Evolutionary conservation across 2,797 vertebrate genomes (phyloP), one percentile per base, ranked within the genome.

Genomic region (Pampus argenteus): DNA sequence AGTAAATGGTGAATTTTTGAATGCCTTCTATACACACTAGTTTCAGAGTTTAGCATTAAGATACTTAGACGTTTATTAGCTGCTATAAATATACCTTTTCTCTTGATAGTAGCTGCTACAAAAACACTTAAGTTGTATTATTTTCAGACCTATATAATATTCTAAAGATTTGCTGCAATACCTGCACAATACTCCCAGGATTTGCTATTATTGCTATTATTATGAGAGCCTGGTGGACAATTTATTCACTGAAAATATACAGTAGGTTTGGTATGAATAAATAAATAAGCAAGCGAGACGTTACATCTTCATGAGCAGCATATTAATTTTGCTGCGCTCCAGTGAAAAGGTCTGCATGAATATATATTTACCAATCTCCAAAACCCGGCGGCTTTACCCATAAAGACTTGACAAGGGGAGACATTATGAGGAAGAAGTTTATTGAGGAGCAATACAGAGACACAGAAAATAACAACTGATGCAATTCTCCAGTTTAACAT

Each of bases 391-490:
- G 8, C 26, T 14, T 6, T 38, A 36, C 50, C 38, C 82, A 80
- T 18, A 54, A 86, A 60, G 31, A 86, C 51, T 44, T 48, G 48
- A 81, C 71, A 78, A 76, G 40, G 18, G 31, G 15, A 60, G 66
- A 86, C 80, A 85, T 88, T 89, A 89, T 87, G 82, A 83, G 86
- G 89, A 91, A 90, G 85, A 89, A 81, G 80, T 93, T 94, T 94
- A 94, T 94, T 95, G 88, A 92, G 88, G 88, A 91, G 88, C 74
- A 70, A 91, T 90, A 93, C 90, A 94, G 91, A 91, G 89, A 93
- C 90, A 94, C 93, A 90, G 88, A 92, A 93, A 93, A 91, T 88
- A 92, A 91, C 88, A 90, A 90, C 86, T 81, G 88, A 88, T 92
- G 90, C 88, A 91, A 84, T 89, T 93, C 71, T 86, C 87, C 89